Base-by-base conservation (phyloP, 2,113 vertebrate species). In the Cacatua alba region DNA sequence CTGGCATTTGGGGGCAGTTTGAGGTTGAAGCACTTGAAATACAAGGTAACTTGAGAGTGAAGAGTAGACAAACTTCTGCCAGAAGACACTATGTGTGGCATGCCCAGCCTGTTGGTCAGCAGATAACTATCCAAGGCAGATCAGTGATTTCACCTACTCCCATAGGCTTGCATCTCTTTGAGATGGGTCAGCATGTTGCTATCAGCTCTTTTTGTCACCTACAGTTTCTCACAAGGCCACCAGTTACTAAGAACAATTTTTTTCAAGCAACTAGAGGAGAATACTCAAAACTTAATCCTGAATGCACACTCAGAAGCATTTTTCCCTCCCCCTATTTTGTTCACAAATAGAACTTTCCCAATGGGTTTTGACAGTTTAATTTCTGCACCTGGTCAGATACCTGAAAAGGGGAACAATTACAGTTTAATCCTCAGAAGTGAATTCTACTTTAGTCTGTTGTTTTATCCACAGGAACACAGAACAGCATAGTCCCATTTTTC, bases 111-210 rank as follows among this genome's bases (percentile, higher is more conserved):
- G 11, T 26, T 41, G 37, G 7, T 63, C 41, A 79, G 39, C 23
- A 85, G 26, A 39, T n/a, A 70, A 37, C 10, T 64, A 10, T 17
- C 24, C 52, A 26, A 8, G 84, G 28, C 15, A 84, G 10, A 55
- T 6, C 0, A 0, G 10, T 19, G 26, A 8, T 64, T 68, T 68
- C 35, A 39, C 5, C n/a, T 39, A 25, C 35, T 82, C 9, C 35
- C 26, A 7, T 18, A 13, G 17, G 18, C 5, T 91, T 74, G 7
- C 20, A 39, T 31, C 20, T 25, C 28, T 89, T 37, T 75, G 60
- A 68, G 35, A 72, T 26, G 21, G 35, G 6, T 49, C 59, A 60
- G 9, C 0, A 0, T 51, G 77, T n/a, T 62, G 16, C 19, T 80
- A 8, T 48, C 55, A 75, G 24, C 9, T 4, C 5, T 74, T 65